Evolutionary conservation across 1,140 invertebrate species (phyloP).

Genomic region (Pseudomyrmex sp.): DNA sequence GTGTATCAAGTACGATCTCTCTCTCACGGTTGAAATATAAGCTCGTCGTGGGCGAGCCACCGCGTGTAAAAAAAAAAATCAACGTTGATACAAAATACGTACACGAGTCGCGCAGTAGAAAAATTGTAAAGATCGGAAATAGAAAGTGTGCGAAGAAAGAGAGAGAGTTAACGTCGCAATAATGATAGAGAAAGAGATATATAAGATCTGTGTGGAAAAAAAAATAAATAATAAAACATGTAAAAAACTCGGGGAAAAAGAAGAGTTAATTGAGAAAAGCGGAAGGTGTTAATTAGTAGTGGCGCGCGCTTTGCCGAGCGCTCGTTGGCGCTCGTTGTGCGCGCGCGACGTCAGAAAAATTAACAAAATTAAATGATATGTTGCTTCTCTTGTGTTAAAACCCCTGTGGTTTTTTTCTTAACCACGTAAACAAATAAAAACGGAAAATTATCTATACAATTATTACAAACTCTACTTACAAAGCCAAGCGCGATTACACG

Average conservation of each 20-base stretch:
- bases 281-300: constrained; percentile 36
- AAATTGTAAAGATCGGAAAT: background rate
- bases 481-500: constrained; percentile 66
- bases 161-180: background rate
- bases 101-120: background rate
- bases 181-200: background rate
- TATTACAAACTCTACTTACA: constrained; percentile 12
- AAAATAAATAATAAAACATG: background rate
- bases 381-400: constrained; percentile 84
- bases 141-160: background rate
- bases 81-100: background rate
- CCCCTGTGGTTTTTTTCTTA: constrained; percentile 73
- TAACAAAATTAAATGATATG: constrained; percentile 85
- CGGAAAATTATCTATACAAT: constrained; percentile 75
- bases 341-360: constrained; percentile 74
- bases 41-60: constrained; percentile 35
- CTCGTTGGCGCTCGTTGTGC: background rate
- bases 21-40: background rate
- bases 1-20: background rate
- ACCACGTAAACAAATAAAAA: constrained; percentile 64
- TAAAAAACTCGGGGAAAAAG: constrained; percentile 5
- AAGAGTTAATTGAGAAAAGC: constrained; percentile 19
- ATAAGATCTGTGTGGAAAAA: too few relatives aligned
- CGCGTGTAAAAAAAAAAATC: constrained; percentile 7
- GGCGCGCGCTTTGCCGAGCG: background rate